Conservation (phyloP, 2,888 invertebrate genomes). For the Mesoligia furuncula region DNA sequence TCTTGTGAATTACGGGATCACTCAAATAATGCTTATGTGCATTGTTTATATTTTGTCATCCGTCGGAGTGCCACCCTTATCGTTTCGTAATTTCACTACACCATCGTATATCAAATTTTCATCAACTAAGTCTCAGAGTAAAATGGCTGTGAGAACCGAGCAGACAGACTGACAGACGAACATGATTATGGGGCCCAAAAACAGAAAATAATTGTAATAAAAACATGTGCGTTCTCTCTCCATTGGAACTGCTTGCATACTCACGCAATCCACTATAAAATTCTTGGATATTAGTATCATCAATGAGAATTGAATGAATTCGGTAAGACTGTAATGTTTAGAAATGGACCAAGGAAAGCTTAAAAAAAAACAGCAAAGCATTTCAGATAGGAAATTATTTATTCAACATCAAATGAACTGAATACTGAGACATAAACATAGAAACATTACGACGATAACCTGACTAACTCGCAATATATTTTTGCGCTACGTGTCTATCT, state of each 20-base stretch:
- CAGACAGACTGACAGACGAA: neutral
- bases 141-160: neutral
- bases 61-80: neutral
- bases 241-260: neutral
- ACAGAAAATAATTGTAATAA: neutral
- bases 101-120: neutral
- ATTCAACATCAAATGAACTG: slow-evolving; percentile 84
- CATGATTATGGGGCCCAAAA: no score
- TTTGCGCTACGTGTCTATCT: slow-evolving; percentile 69
- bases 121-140: neutral
- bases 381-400: slow-evolving; percentile 78
- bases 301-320: neutral
- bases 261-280: neutral
- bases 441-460: slow-evolving; percentile 73
- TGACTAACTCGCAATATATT: slow-evolving; percentile 75
- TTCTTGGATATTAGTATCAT: neutral
- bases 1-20: neutral
- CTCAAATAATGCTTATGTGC: neutral
- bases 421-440: slow-evolving; percentile 74
- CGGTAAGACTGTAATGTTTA: neutral
- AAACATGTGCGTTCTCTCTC: neutral
- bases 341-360: neutral
- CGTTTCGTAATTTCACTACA: neutral
- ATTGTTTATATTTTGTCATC: neutral
- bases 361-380: slow-evolving; percentile 58